These are phyloP conservation scores for Anorthoa munda DNA, from an alignment of 2,888 invertebrate genomes.

Conservation along the genomic window DNA sequence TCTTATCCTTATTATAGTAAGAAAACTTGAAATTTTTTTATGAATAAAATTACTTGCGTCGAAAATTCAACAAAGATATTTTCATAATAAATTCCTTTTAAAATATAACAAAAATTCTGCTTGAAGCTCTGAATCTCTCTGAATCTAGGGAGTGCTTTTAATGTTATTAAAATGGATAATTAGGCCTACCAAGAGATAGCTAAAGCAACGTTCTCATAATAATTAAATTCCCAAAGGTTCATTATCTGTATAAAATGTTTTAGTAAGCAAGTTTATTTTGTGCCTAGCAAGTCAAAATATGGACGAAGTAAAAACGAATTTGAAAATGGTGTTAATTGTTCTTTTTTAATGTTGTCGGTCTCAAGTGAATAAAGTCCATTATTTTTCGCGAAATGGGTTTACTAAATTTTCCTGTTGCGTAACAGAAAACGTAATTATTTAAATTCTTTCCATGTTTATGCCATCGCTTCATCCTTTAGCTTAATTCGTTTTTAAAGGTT, in stretches of 20 bases:
- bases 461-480: constrained; percentile 13
- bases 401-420: constrained; percentile 32
- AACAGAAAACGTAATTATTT: constrained; percentile 47
- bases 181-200: constrained; percentile 26
- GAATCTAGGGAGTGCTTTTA: constrained; percentile 19
- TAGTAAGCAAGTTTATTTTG: constrained; percentile 44
- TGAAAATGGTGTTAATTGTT: constrained; percentile 50
- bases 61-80: constrained; percentile 10
- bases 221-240: constrained; percentile 51
- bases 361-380: constrained; percentile 46
- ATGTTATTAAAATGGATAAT: constrained; percentile 55
- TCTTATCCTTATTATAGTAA: constrained; percentile 1
- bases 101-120: constrained; percentile 9
- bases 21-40: not conserved
- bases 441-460: constrained; percentile 42
- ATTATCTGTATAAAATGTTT: constrained; percentile 37
- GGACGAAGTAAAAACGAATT: constrained; percentile 40
- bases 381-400: constrained; percentile 44
- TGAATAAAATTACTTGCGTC: constrained; percentile 17
- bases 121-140: constrained; percentile 12
- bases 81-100: constrained; percentile 24
- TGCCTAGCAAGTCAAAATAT: constrained; percentile 37
- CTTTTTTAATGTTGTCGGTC: constrained; percentile 40
- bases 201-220: constrained; percentile 47
- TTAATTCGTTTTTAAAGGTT: constrained; percentile 8